Evolutionary conservation across 2,888 invertebrate genomes (phyloP), one percentile per base, ranked within the genome.

Genomic region (Platerodrilus igneus): DNA sequence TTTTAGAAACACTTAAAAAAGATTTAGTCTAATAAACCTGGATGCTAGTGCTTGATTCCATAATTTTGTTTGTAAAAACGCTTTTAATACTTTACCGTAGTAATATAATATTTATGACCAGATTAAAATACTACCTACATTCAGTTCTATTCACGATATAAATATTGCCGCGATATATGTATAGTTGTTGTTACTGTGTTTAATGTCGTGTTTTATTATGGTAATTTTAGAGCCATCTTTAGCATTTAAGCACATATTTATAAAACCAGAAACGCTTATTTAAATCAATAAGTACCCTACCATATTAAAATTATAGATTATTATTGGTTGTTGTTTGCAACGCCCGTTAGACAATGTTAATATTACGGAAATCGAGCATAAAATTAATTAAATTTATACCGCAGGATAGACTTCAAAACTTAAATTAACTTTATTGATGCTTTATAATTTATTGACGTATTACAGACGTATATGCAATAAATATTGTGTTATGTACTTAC

Each of bases 121-220:
- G 28, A 29, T 36, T 36, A 36, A 36, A 36, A 29, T 34, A 34
- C 34, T 26, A 19, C 34, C 40, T 34, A 34, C 33, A 40, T 40
- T 34, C 40, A 34, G 23, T 34, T 26, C 40, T 40, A 34, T 40
- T 34, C 40, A 34, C 28, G 29, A 34, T 40, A 29, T 40, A 40
- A 40, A 40, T 40, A 40, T 40, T 25, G 34, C 40, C 26, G 34
- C 40, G 30, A 40, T 34, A 30, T 40, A 40, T 16, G 23, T 10
- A 22, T n/a, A n/a, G n/a, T n/a, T n/a, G n/a, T n/a, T n/a, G n/a
- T n/a, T n/a, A n/a, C n/a, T 18, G 26, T 21, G 21, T 34, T 40
- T 28, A 40, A 34, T 40, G 34, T 29, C 34, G 22, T 40, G 34
- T 40, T 40, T 40, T 40, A 40, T 40, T 40, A 40, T 40, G 40